phyloP scores from a whole-genome alignment of 2,113 vertebrate species.

The Speoplatyrhinus poulsoni region DNA sequence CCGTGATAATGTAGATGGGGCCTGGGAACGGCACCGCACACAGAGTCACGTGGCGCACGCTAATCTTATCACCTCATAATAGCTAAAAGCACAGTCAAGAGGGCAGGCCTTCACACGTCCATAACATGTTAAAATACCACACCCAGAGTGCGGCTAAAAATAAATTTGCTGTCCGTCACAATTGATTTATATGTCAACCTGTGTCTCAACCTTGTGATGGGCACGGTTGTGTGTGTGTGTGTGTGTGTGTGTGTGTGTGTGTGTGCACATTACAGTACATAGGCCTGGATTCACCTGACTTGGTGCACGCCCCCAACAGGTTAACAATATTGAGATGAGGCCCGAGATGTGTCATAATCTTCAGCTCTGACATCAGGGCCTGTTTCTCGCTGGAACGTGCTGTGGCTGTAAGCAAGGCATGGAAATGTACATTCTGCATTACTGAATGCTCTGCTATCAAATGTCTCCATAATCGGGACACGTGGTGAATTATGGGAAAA shows the following conservation, averaged over 20 bases:
- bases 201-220: not conserved
- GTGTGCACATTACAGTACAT: not conserved
- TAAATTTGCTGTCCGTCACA: conserved; percentile 14
- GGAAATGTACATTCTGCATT: not conserved
- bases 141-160: conserved; percentile 31
- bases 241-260: not conserved
- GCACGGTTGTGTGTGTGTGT: not conserved
- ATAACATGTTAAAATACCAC: conserved; percentile 67
- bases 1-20: conserved; percentile 98
- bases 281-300: conserved; percentile 83
- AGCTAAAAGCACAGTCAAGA: conserved; percentile 59
- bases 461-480: not conserved
- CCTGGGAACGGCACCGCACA: conserved; percentile 74
- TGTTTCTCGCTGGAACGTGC: conserved; percentile 98
- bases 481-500: conserved; percentile 14
- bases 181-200: not conserved
- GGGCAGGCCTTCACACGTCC: conserved; percentile 46
- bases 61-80: conserved; percentile 75
- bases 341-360: conserved; percentile 99
- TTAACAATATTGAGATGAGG: conserved; percentile 98
- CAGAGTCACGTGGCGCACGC: conserved; percentile 41
- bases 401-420: conserved; percentile 79
- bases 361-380: conserved; percentile 98
- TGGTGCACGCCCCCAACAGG: conserved; percentile 95
- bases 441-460: not conserved